Base-by-base conservation (phyloP, 1,140 invertebrate species). In the Hylaeus volcanicus region DNA sequence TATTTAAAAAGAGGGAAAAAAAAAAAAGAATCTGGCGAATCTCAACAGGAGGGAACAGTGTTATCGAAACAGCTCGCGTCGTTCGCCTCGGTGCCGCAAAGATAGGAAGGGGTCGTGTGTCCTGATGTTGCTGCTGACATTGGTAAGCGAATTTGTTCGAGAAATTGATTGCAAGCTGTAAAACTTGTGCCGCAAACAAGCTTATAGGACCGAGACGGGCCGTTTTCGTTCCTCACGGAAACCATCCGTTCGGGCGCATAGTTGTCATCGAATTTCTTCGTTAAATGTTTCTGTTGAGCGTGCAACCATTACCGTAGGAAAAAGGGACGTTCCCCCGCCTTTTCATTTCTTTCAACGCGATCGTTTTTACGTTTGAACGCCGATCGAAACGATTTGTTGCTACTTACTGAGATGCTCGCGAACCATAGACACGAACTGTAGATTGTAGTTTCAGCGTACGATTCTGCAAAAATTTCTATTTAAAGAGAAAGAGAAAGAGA, bases 391-490 rank as follows among this genome's bases (percentile, higher is more conserved):
- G 53, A 77, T 77, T 51, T 70, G 66, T 53, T 56, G 55, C 74
- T 61, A 60, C 64, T 73, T n/a, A 51, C 70, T 15, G 41, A 74
- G n/a, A 56, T 74, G 61, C 61, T 74, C 70, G 77, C 41, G 56
- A 79, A 26, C 63, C 71, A n/a, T 79, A 79, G 71, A 79, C 51
- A 74, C 70, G 64, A 58, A 73, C 61, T 39, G 72, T 79, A 79
- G 70, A 65, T 56, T 56, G 26, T 79, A 79, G 71, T 65, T 26
- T 79, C 41, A 65, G 53, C 77, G 70, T 79, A 79, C 43, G 61
- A 79, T 79, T 79, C 51, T 74, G 64, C 61, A 56, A 65, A 26
- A 74, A 63, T 79, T 74, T 74, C 70, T 79, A 79, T 79, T 58
- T 41, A 56, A 79, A 73, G 41, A 48, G 8, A 48, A 48, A 48